Base-by-base conservation (phyloP, 1,140 invertebrate genomes). In the Spodoptera frugiperda region DNA sequence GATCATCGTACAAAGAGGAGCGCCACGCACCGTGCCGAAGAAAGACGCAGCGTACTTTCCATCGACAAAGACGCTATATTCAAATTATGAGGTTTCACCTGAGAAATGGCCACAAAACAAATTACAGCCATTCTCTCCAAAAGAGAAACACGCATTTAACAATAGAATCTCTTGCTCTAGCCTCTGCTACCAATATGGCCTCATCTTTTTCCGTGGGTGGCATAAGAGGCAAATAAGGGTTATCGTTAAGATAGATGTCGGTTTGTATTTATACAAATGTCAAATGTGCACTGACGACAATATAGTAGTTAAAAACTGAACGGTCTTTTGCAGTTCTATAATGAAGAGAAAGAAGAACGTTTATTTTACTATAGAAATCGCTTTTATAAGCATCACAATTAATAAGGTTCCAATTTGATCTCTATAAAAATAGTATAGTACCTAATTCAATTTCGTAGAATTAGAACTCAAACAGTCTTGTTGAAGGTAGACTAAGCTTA, bases 1-100 rank as follows among this genome's bases (percentile, higher is more conserved):
- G 87, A 88, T 85, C 84, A 86, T 79, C 82, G 78, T 82, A 86
- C 79, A 89, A 87, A 89, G 84, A 87, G 82, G 87, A 83, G 83
- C 82, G 82, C 79, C 72, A 83, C 82, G 85, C 84, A 87, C 78
- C 80, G 82, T 82, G 83, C 77, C 79, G 78, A 78, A 81, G 79
- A 82, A 81, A 82, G 49, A 78, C 55, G 68, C 55, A 57, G 55
- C 77, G 83, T 77, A 86, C 86, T 87, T 89, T 89, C 87, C 85
- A 88, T 77, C 78, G 77, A 63, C 77, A 83, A 77, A 84, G 73
- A 80, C 48, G 80, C 68, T 76, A 77, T 78, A 85, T 83, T 85
- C 78, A 83, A 85, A 85, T 82, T 77, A 76, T 81, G 55, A 77
- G 79, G 71, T 84, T 84, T 84, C 83, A 82, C 83, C 68, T 75